Evolutionary conservation across 2,113 vertebrate species (phyloP), one percentile per base, ranked within the genome.

Genomic region (Calidris pugnax): DNA sequence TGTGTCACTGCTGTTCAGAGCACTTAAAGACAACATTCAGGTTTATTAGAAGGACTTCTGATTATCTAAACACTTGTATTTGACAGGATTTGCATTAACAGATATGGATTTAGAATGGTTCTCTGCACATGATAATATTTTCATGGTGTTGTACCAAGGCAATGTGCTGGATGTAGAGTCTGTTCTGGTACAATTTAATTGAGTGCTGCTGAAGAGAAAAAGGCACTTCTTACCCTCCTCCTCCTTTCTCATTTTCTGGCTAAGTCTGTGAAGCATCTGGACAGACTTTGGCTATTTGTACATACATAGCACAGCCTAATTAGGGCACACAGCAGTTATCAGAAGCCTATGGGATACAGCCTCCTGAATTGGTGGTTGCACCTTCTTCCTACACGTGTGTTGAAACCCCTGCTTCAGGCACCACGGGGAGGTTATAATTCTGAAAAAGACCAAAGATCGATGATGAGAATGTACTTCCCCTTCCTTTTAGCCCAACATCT

Each of bases 191-290:
- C 62, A 45, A 47, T 74, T 32, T 59, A 84, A 45, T 43, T 9
- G 41, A 93, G 22, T 17, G 28, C 43, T 47, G 11, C 33, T 63
- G 69, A 47, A 81, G 53, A 74, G 30, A 23, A 91, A 79, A 74
- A 39, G 50, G 5, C 16, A 16, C 3, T 80, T 87, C 20, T 45
- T 45, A 21, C 0, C 0, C 12, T 88, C n/a, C 57, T 74, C 12
- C 20, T 3, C 6, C 14, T 53, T 48, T 55, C 32, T 67, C 12
- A 4, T 55, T 85, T 90, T 64, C 8, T 43, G 7, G 7, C 7
- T 55, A 73, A 66, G 35, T 15, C 51, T 41, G 8, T 39, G 37
- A 9, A 62, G 32, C 14, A 59, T 48, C 32, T 84, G 47, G 57
- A 24, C 41, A 74, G 33, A 81, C 10, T 30, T 23, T 4, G 2